Percentiles rank a stretch among this genome's conserved stretches.
Conservation (phyloP, 2,113 vertebrate genomes). For the Haplochromis vanheusdeni region DNA sequence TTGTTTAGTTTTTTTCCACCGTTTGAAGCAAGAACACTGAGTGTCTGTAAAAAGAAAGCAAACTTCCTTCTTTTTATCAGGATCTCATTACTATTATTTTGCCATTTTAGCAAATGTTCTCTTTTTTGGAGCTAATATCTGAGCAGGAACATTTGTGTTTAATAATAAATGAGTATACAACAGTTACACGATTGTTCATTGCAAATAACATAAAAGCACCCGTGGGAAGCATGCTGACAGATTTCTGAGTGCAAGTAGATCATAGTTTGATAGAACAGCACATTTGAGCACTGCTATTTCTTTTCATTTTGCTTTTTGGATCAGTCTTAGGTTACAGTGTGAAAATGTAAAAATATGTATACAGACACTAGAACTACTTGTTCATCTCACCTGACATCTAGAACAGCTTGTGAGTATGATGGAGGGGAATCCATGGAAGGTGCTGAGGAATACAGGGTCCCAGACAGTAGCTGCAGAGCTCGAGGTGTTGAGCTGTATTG, state of each 20-base stretch:
- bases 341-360: neutral
- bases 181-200: neutral
- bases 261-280: neutral
- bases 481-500: slow-evolving; percentile 80
- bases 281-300: neutral
- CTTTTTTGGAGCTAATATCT: neutral
- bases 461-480: slow-evolving; percentile 84
- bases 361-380: neutral
- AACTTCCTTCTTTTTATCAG: neutral
- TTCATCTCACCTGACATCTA: slow-evolving; percentile 81
- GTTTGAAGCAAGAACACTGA: neutral
- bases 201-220: neutral
- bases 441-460: slow-evolving; percentile 72
- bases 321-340: neutral
- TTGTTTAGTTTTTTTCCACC: fast-evolving
- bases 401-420: slow-evolving; percentile 90
- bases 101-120: neutral
- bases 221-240: neutral
- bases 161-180: neutral
- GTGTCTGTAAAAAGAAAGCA: neutral
- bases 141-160: neutral
- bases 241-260: neutral
- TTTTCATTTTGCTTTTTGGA: neutral
- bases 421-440: slow-evolving; percentile 83
- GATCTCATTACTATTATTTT: neutral